Evolutionary conservation across 1,140 invertebrate species (phyloP), one percentile per base, ranked within the genome.

Genomic region (Telenomus remus): DNA sequence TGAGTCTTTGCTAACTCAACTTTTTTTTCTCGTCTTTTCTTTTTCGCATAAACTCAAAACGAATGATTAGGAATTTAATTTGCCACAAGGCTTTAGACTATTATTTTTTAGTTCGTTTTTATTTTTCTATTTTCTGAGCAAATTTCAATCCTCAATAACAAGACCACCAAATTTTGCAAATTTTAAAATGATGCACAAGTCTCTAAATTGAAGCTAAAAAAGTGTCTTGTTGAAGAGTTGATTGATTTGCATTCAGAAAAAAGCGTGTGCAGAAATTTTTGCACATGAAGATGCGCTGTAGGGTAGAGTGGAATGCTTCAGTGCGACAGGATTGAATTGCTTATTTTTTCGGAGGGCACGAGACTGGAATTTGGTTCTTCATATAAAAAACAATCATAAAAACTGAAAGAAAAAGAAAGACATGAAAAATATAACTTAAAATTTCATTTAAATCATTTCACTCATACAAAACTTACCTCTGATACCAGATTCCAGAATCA

Each of bases 301-400:
- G 79, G 65, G 81, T 86, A 82, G 80, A 78, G 83, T 82, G 83
- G 83, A 85, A 86, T 86, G 82, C 80, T 86, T 79, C 78, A 70
- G 78, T 79, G 68, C 75, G 76, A 72, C 57, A 79, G 73, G 42
- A 82, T 77, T 81, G 85, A 85, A 88, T 84, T 86, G 85, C 84
- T 87, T 85, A 87, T 88, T 87, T 88, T 75, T 88, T 87, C 81
- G 80, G 87, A 87, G 86, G 81, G 86, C 86, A 88, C 86, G 83
- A 84, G 82, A 85, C 84, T 87, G 82, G 82, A 86, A 81, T 87
- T 85, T 86, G 82, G 79, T 82, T 73, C 37, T 27, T 27, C 3
- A 39, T 39, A 4, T 2, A 27, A 27, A 27, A 27, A n/a, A n/a
- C n/a, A n/a, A n/a, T n/a, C n/a, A n/a, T n/a, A n/a, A n/a, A n/a